phyloP scores from a whole-genome alignment of 2,888 invertebrate species.

The Neelides folsomi region DNA sequence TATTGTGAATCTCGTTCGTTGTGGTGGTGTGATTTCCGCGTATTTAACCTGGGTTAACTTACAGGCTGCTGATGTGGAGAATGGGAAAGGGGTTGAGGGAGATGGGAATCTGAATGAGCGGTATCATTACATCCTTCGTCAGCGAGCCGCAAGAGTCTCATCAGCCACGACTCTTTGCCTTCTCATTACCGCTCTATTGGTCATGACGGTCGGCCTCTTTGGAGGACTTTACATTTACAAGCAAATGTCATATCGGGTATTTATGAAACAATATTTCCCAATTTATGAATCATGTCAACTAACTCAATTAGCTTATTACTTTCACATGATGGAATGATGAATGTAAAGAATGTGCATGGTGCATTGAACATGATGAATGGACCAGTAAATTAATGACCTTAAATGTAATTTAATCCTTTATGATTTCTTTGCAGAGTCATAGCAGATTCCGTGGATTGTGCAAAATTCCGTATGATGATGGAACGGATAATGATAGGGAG shows the following conservation, averaged over 20 bases:
- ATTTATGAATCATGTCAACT: background rate
- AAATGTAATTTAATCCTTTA: no score
- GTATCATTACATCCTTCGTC: conserved; percentile 40
- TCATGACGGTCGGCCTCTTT: conserved; percentile 54
- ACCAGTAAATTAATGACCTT: no score
- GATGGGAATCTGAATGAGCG: conserved; percentile 31
- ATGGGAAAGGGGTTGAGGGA: conserved; percentile 13
- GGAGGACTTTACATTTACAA: conserved; percentile 64
- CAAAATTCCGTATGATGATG: conserved; percentile 47
- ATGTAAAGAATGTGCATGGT: no score
- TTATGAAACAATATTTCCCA: background rate
- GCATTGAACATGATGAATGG: no score
- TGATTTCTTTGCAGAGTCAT: conserved; percentile 39
- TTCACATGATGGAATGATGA: background rate
- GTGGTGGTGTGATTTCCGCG: no score
- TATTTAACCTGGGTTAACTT: no score
- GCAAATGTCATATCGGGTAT: conserved; percentile 48
- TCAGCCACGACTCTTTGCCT: conserved; percentile 53
- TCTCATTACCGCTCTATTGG: conserved; percentile 53
- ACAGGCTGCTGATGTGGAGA: conserved; percentile 13
- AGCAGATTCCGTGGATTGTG: conserved; percentile 57
- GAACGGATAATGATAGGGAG: conserved; percentile 15
- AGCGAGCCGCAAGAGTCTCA: conserved; percentile 45
- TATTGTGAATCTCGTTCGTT: no score
- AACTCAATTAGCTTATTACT: background rate